A percentile compares a stretch with the other conserved stretches of the same genome.
phyloP scores from a whole-genome alignment of 2,888 invertebrate genomes.

The Drosophila silvestris region DNA sequence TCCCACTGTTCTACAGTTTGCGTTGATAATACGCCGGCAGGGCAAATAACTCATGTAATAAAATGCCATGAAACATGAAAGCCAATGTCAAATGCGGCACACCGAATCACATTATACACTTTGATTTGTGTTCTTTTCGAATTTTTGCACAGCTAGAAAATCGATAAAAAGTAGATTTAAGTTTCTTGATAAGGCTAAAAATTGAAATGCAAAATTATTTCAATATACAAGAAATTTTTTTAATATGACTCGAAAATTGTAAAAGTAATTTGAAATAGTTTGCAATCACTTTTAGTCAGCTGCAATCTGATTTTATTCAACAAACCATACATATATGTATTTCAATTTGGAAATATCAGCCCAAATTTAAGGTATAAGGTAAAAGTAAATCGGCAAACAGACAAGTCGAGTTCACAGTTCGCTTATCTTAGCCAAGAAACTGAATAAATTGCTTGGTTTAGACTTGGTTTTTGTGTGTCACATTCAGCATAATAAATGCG shows the following conservation, averaged over 20 bases:
- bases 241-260: background rate
- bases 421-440: conserved; percentile 1
- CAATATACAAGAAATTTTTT: background rate
- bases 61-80: conserved; percentile 55
- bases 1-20: background rate
- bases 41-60: conserved; percentile 67
- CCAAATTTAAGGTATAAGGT: background rate
- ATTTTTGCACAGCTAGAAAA: background rate
- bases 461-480: background rate
- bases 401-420: background rate
- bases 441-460: background rate
- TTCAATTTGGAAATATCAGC: background rate
- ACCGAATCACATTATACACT: conserved; percentile 27
- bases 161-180: background rate
- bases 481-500: background rate
- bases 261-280: background rate
- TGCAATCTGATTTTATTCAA: background rate
- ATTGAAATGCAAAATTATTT: background rate
- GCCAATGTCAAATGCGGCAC: conserved; percentile 4
- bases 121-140: background rate
- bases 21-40: conserved; percentile 55
- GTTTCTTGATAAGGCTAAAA: background rate
- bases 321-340: background rate
- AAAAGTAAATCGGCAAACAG: background rate
- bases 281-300: background rate